Base-by-base conservation (phyloP, 92 coral and sea anemone species). In the Porites rus region DNA sequence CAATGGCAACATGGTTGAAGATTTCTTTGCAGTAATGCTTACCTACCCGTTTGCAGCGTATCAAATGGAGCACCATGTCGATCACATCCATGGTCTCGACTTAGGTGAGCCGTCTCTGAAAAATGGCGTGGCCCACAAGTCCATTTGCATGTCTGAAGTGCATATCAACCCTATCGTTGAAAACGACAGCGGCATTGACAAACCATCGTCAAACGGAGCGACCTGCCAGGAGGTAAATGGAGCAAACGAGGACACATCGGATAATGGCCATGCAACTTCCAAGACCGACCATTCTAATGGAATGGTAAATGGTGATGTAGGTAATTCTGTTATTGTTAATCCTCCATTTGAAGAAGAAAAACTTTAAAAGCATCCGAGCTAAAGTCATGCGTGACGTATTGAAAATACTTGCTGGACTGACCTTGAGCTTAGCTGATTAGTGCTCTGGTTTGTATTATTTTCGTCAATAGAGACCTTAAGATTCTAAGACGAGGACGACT, bases 21-120 rank as follows among this genome's bases (percentile, higher is more conserved):
- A 96, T 71, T 74, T 89, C 73, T 88, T 96, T 53, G 94, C 91
- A 12, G 86, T 93, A 54, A 52, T 89, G 90, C 74, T 95, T 28
- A 73, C 82, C 51, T 95, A 95, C 61, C 95, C 95, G 8, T 73
- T 95, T 78, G 96, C 94, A n/a, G 96, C 92, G 50, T 81, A 86
- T 79, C 98, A 95, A 80, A 86, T 93, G 95, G 95, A 92, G 19
- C 91, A 93, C 11, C 98, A 95, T 84, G 81, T 95, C 92, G 67
- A 69, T 43, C 20, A 79, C 64, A 24, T 79, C n/a, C 73, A 66
- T 53, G 9, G 31, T 8, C 18, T 71, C 65, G 66, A 75, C 64
- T 17, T 22, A 18, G 79, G 50, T 9, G 22, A 16, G 28, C 19
- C 79, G 20, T 38, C 10, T 43, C 66, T 25, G 12, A 56, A 16